Evolutionary conservation across 2,888 invertebrate species (phyloP), one percentile per base, ranked within the genome.

Genomic region (Emmelina monodactyla): DNA sequence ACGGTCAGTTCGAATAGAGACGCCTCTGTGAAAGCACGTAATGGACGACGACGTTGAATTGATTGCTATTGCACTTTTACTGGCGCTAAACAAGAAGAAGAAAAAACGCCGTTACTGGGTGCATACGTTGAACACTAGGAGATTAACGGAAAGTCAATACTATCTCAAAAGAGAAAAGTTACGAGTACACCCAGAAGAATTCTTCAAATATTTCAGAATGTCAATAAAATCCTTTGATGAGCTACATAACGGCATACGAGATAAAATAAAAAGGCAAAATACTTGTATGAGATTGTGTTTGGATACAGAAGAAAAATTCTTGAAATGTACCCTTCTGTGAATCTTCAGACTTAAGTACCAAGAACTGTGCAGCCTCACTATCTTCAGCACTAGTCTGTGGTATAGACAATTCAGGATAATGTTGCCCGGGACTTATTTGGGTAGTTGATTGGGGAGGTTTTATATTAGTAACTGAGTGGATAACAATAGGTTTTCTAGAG

Each of bases 161-260:
- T 39, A 39, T 33, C 28, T 41, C 10, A 37, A 37, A 22, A 39
- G 37, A 37, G 32, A 31, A 25, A 38, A 40, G 30, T 35, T 35
- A 37, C 25, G 37, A 34, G 34, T 35, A 29, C 25, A 34, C 30
- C 36, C 34, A 33, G 38, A 37, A 15, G 25, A 32, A 41, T 38
- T 37, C 32, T 37, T 39, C 19, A 28, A 39, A 30, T 42, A 22
- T 22, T 37, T 6, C 19, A 19, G 19, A 9, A 37, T 39, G 34
- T 36, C 16, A 1, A 32, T 31, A 2, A 31, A 31, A 2, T 35
- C 31, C 19, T 31, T 29, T 12, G 15, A 29, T 22, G 14, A 28
- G n/a, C 4, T 22, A 7, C 11, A 14, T 3, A 2, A 29, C 14
- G n/a, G 11, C 16, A 34, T 34, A 34, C 29, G 22, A 22, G 22